Conservation (phyloP, 2,113 vertebrate species). For the Solea solea region DNA sequence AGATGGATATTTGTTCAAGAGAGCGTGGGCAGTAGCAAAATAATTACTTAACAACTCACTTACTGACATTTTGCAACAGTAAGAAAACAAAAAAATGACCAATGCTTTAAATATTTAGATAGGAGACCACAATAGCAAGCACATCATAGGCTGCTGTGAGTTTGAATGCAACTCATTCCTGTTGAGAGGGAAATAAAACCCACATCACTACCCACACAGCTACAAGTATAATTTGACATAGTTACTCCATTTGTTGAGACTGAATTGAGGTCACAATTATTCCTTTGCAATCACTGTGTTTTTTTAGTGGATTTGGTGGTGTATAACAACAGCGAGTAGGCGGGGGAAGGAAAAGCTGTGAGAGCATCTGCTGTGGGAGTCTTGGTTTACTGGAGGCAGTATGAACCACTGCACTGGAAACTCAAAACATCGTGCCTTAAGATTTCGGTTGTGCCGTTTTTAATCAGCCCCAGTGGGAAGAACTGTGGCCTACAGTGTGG, state of each 20-base stretch:
- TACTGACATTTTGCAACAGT: not conserved
- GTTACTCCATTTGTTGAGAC: constrained; percentile 2
- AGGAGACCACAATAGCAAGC: not conserved
- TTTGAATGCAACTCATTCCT: not conserved
- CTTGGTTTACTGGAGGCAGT: constrained; percentile 16
- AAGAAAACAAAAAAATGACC: not conserved
- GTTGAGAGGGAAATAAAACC: not conserved
- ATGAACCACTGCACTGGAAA: not conserved
- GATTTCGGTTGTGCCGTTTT: not conserved
- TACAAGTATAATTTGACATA: constrained; percentile 1
- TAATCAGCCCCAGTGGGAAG: not conserved
- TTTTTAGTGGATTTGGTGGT: not conserved
- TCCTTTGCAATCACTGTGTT: not conserved
- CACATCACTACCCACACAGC: constrained; percentile 1
- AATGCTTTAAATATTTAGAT: not conserved
- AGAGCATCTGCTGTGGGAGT: not conserved
- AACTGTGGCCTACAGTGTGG: not conserved
- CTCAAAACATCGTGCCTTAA: not conserved
- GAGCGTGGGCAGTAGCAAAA: not conserved
- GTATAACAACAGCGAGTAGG: constrained; percentile 14
- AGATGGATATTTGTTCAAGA: constrained; percentile 4
- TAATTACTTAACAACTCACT: not conserved
- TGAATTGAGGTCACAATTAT: not conserved
- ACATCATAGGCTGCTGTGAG: not conserved
- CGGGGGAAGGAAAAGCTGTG: not conserved